Base-by-base conservation (phyloP, 2,797 vertebrate species). In the Amblyopsis hoosieri region DNA sequence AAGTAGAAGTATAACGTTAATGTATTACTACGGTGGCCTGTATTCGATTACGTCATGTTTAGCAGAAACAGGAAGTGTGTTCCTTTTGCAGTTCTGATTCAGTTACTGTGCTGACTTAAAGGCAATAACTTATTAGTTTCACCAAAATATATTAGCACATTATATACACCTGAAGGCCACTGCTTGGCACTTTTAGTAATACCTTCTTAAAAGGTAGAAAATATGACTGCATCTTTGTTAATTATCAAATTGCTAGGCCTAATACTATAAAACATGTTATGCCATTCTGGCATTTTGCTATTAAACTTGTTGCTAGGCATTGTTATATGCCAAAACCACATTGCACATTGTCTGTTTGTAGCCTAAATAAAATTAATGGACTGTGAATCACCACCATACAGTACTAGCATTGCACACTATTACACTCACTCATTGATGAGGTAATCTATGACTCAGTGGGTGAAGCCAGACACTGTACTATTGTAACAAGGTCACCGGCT, bases 321-420 rank as follows among this genome's bases (percentile, higher is more conserved):
- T 77, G 71, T 74, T 64, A 70, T 74, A 57, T 68, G 2, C 48
- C 52, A 23, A 50, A 60, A 48, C 45, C 42, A 37, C 23, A 67
- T 81, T 76, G 52, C 66, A 65, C 60, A 68, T 69, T 60, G 54
- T 66, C 55, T 69, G 69, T 72, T 56, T 65, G 17, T 71, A 23
- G 23, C 23, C 23, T 23, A 54, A 71, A 62, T 76, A 57, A 13
- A 80, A 64, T 82, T 57, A 79, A 80, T 71, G 83, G 85, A 85
- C 84, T 67, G 68, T 88, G 89, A 91, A 80, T 91, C 89, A 90
- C 75, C 61, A 15, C 61, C 33, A n/a, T n/a, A n/a, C n/a, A n/a
- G n/a, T n/a, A n/a, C n/a, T 64, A 66, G 64, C 62, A 65, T 85
- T 79, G 66, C 74, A 71, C 75, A 33, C 76, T 78, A 74, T 83